Evolutionary conservation across 2,113 vertebrate species (phyloP).

Genomic region (Passer montanus): DNA sequence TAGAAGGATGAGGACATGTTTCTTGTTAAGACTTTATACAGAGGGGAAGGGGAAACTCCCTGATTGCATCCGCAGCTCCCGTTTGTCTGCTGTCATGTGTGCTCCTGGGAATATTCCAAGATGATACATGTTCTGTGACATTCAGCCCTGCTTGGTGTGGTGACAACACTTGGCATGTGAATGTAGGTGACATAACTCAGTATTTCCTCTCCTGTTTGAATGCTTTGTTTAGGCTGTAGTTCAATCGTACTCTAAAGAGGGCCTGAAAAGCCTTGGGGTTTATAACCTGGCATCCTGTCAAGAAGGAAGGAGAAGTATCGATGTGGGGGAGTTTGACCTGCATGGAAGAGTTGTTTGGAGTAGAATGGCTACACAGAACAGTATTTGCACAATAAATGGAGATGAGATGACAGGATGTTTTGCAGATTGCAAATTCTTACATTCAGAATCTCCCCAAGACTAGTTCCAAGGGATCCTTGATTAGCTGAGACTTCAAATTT

Average conservation of each 20-base stretch:
- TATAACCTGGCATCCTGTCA: not conserved
- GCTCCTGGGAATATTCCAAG: not conserved
- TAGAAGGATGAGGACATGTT: not conserved
- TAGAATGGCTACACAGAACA: not conserved
- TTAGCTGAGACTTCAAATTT: not conserved
- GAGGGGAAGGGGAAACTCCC: not conserved
- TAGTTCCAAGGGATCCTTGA: not conserved
- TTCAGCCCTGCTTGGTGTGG: not conserved
- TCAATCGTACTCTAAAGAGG: not conserved
- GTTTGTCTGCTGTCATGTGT: accelerated
- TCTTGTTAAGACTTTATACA: not conserved
- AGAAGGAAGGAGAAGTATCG: not conserved
- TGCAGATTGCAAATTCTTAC: not conserved
- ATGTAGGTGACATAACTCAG: not conserved
- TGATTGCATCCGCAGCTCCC: not conserved
- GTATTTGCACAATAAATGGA: not conserved
- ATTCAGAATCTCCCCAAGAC: not conserved
- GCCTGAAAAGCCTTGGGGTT: not conserved
- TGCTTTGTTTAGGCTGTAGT: not conserved
- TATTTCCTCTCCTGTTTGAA: not conserved
- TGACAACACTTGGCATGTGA: not conserved
- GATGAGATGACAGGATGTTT: not conserved
- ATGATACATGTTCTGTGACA: not conserved
- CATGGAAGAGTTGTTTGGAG: accelerated
- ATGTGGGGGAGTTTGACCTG: not conserved